Base-by-base conservation (phyloP, 2,797 vertebrate genomes). In the Tadarida brasiliensis region DNA sequence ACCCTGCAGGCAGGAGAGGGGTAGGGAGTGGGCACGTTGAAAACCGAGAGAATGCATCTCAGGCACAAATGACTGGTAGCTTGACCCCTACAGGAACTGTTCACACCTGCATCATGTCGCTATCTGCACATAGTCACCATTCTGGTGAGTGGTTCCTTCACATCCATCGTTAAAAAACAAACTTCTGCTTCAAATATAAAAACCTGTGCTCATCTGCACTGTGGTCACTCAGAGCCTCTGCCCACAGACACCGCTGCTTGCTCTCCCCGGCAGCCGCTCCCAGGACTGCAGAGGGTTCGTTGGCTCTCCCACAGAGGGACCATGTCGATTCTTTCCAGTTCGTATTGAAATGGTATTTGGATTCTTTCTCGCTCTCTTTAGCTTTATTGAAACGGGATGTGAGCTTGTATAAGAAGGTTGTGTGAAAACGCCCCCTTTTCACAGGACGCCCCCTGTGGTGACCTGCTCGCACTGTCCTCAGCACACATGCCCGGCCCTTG, bases 391-490 rank as follows among this genome's bases (percentile, higher is more conserved):
- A 87, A 20, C 26, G 1, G 0, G 54, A 11, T 30, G 12, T 85
- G 49, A 73, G 17, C 33, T 70, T 28, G 11, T 19, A 4, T 74
- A 1, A 70, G 49, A 3, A 3, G 51, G 24, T 30, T 93, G 33
- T 22, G 56, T 80, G 33, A 26, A 33, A 82, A 85, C 3, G 7
- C 39, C 4, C n/a, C 9, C 33, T 10, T 74, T 74, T 57, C n/a
- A 19, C 30, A 20, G 4, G 49, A 57, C 3, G 3, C 39, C 44
- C 12, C 1, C 1, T 2, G 0, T 9, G 20, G 44, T 1, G 5
- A 20, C 73, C 47, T 26, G 7, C 71, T 0, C 2, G 0, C 39
- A 78, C 71, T 20, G 11, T 39, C 67, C 47, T 51, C 35, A 14
- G 68, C 39, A 10, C 39, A 16, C 51, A 49, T 33, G 11, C 65